phyloP scores from a whole-genome alignment of 2,888 invertebrate species.

The Prosopocoilus inquinatus region DNA sequence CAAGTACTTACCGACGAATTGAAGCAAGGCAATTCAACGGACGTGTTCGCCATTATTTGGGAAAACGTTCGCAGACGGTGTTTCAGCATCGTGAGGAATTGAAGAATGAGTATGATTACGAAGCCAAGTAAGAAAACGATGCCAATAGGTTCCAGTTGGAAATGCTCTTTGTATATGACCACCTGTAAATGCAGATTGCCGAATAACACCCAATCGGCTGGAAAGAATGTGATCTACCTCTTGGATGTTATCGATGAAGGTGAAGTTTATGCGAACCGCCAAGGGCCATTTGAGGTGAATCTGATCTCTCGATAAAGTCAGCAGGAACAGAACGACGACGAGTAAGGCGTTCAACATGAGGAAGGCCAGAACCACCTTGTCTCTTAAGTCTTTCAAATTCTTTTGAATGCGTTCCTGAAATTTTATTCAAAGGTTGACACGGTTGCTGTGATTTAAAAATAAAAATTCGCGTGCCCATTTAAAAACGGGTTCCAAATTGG shows the following conservation, averaged over 20 bases:
- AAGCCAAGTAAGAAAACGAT: constrained; percentile 72
- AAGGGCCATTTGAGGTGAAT: constrained; percentile 69
- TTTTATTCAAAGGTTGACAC: too few species aligned
- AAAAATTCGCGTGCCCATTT: too few species aligned
- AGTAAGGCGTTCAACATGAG: constrained; percentile 76
- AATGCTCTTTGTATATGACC: constrained; percentile 56
- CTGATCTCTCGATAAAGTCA: constrained; percentile 70
- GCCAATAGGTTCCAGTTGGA: constrained; percentile 71
- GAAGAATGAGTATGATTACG: constrained; percentile 65
- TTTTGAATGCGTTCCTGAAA: constrained; percentile 45
- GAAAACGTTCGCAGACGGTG: constrained; percentile 74
- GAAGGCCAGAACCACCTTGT: constrained; percentile 67
- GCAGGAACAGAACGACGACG: constrained; percentile 70
- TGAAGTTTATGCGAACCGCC: constrained; percentile 53
- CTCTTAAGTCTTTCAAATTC: constrained; percentile 61
- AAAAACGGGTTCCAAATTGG: too few species aligned
- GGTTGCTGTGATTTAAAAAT: too few species aligned
- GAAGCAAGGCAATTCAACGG: neutral
- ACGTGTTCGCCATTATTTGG: constrained; percentile 69
- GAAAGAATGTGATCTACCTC: too few species aligned
- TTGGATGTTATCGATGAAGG: too few species aligned
- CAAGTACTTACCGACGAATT: neutral
- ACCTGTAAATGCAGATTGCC: constrained; percentile 43
- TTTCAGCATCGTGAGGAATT: constrained; percentile 72
- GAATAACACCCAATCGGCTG: neutral